Evolutionary conservation across 2,888 invertebrate species (phyloP), one percentile per base, ranked within the genome.

Genomic region (Vanessa cardui): DNA sequence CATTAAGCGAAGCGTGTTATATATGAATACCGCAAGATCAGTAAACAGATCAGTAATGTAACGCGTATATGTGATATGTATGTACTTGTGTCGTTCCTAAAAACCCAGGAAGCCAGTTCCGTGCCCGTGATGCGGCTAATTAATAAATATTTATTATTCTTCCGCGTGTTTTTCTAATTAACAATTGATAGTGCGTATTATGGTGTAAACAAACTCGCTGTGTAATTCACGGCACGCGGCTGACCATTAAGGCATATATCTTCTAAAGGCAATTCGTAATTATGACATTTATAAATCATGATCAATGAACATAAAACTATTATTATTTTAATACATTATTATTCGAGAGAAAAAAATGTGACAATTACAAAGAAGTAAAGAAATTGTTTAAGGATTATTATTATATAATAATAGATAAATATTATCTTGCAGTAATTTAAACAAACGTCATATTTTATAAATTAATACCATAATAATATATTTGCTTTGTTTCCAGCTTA

Each of bases 81-180:
- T 74, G 81, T 89, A 87, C 74, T 77, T 76, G 63, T 67, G 71
- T 77, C 77, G 76, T 66, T 68, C 78, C 83, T 80, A 90, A 90
- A 92, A 90, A 90, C 85, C 83, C 76, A 89, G 91, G 90, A 92
- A 92, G 80, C 81, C 72, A 67, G 68, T 60, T 67, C 60, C 62
- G 67, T 65, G 72, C 73, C 78, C 77, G 79, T 80, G 85, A 87
- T 87, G 86, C 81, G 85, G 81, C 76, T 89, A 84, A 89, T 90
- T 83, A 89, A 89, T 88, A 86, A 82, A 83, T 81, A 64, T 83
- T 83, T 79, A 82, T 83, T 81, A 74, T 77, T 80, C 86, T 92
- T 91, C 92, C 91, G 89, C 80, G 80, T 87, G 75, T 79, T 80
- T 78, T 76, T 77, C 82, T 88, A 86, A 88, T 89, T 89, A 62